Base-by-base conservation (phyloP, 2,113 vertebrate genomes). In the Cyanoderma ruficeps region DNA sequence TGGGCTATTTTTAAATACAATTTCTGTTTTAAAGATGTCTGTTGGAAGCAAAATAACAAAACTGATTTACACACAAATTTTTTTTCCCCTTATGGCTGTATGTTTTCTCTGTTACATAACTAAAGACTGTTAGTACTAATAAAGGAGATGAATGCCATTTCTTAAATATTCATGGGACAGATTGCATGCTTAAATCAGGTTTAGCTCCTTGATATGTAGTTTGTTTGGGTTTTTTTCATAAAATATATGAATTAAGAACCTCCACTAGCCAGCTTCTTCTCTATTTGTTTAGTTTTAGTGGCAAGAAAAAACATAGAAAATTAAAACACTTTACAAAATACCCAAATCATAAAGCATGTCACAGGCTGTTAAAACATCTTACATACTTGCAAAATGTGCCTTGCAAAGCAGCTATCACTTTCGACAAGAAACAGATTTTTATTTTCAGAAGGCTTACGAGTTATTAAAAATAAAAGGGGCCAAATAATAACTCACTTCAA, bases 11-110 rank as follows among this genome's bases (percentile, higher is more conserved):
- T 94, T 90, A 97, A 93, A 91, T 59, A 94, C 8, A 63, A 52
- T 46, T 69, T 74, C 71, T 88, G 52, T 86, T 95, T 94, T 87
- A 92, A 95, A 95, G 94, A 81, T 13, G 33, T 74, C 78, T 87
- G 31, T 80, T 82, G 90, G 82, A 96, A 97, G 67, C 24, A 96
- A 97, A 93, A 47, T 75, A 74, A 47, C 22, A 28, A 86, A 97
- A 95, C 37, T 87, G 83, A 75, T 39, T 69, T 83, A 82, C 41
- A 78, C 4, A 13, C 23, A 50, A 9, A 13, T 39, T 2, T 9
- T 19, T 35, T 64, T 65, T 13, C 10, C 18, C 30, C 8, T 52
- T 46, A 35, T 8, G 18, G 18, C 25, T 59, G 7, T 31, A 16
- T 42, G 24, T 42, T 82, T 81, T 59, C 23, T 70, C 14, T 64